Conservation (phyloP, 1,140 invertebrate genomes). For the Lethrus apterus region DNA sequence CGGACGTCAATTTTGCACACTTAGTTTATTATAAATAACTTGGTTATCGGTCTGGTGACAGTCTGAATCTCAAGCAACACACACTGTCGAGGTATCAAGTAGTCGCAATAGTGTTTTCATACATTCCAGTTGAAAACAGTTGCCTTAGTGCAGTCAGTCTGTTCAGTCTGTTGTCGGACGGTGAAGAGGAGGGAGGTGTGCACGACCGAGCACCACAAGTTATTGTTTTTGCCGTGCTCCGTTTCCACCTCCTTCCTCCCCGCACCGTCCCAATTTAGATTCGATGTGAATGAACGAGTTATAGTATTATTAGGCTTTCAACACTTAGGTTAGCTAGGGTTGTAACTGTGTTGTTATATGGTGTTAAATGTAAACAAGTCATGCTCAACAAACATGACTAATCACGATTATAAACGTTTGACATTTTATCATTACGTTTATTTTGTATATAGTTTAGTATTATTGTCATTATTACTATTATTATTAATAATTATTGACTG, state of each 20-base stretch:
- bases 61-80: slow-evolving; percentile 20
- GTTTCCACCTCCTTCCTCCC: slow-evolving; percentile 13
- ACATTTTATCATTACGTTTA: slow-evolving; percentile 28
- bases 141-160: slow-evolving; percentile 34
- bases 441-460: slow-evolving; percentile 28
- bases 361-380: slow-evolving; percentile 40
- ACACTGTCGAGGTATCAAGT: slow-evolving; percentile 19
- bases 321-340: slow-evolving; percentile 43
- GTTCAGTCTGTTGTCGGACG: slow-evolving; percentile 11
- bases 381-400: slow-evolving; percentile 42
- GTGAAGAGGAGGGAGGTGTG: background rate
- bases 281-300: slow-evolving; percentile 35
- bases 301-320: slow-evolving; percentile 42
- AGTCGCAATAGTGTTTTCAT: slow-evolving; percentile 38
- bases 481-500: slow-evolving; percentile 9
- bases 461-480: slow-evolving; percentile 9
- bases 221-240: slow-evolving; percentile 17
- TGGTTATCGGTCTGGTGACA: too few species aligned
- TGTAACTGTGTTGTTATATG: slow-evolving; percentile 44
- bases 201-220: slow-evolving; percentile 16
- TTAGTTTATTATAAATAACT: too few species aligned
- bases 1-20: too few species aligned
- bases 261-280: slow-evolving; percentile 17
- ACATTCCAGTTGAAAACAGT: slow-evolving; percentile 42
- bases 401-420: slow-evolving; percentile 35